Percentiles rank a stretch among this genome's conserved stretches.
These are phyloP conservation scores for Synanthedon andrenaeformis DNA, from an alignment of 2,888 invertebrate genomes.

Conservation along the genomic window DNA sequence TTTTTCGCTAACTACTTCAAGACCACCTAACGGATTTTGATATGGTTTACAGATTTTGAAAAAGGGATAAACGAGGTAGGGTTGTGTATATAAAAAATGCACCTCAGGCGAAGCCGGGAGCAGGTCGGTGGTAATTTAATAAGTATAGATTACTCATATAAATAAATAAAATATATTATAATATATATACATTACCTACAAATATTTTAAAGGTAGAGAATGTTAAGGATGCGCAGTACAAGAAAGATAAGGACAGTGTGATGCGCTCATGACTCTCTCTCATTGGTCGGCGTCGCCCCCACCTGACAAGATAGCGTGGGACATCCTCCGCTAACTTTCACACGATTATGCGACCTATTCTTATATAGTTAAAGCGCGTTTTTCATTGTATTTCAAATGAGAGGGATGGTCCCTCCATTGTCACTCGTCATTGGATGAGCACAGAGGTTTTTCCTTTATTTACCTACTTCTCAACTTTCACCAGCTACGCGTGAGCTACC, in stretches of 20 bases:
- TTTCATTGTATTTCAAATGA: conserved; percentile 15
- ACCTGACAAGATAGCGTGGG: conserved; percentile 67
- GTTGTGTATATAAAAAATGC: no score
- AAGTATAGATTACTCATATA: no score
- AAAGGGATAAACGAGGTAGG: no score
- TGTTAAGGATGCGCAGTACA: conserved; percentile 46
- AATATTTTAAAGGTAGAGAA: no score
- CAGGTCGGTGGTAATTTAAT: no score
- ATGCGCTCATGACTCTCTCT: conserved; percentile 46
- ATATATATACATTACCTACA: no score
- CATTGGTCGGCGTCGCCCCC: conserved; percentile 63
- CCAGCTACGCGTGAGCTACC: no score
- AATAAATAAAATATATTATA: no score
- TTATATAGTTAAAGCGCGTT: conserved; percentile 17
- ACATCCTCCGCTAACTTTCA: conserved; percentile 43
- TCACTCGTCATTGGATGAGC: conserved; percentile 68
- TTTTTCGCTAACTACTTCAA: no score
- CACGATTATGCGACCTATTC: conserved; percentile 19
- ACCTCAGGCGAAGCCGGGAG: no score
- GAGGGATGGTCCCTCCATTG: conserved; percentile 64
- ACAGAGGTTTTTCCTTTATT: conserved; percentile 54
- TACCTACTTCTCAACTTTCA: conserved; percentile 16
- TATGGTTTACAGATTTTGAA: no score
- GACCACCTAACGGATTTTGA: no score
- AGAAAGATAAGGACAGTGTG: conserved; percentile 53